Conservation (phyloP, 1,140 invertebrate species). For the Pararge aegeria region DNA sequence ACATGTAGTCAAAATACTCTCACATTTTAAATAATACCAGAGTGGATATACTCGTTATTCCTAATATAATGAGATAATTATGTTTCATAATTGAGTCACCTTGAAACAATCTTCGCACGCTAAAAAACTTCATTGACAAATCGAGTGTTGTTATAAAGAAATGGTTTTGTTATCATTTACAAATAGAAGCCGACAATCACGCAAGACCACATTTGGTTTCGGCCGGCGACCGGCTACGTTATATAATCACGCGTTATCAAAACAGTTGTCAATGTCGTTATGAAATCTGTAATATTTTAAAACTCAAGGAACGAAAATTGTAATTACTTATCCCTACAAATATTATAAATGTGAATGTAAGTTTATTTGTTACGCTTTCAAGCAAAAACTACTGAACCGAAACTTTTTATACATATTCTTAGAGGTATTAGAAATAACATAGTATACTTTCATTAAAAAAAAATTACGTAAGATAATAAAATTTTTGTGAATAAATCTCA, state of each 20-base stretch:
- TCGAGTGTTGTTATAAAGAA: conserved; percentile 20
- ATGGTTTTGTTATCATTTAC: conserved; percentile 20
- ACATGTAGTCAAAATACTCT: background rate
- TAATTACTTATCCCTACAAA: too few relatives aligned
- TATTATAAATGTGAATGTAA: too few relatives aligned
- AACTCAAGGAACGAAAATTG: background rate
- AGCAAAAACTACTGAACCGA: too few relatives aligned
- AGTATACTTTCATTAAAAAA: too few relatives aligned
- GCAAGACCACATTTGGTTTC: conserved; percentile 7
- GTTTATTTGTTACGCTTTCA: too few relatives aligned
- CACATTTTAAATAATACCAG: background rate
- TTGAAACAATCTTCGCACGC: conserved; percentile 3
- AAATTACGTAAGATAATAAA: too few relatives aligned
- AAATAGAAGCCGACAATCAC: conserved; percentile 17
- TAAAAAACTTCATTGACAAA: conserved; percentile 5
- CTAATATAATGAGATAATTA: background rate
- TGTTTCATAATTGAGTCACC: conserved; percentile 10
- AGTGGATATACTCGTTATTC: background rate
- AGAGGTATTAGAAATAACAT: too few relatives aligned
- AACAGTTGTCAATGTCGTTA: conserved; percentile 26
- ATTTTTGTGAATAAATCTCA: too few relatives aligned
- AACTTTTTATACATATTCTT: too few relatives aligned
- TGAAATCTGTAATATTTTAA: conserved; percentile 10
- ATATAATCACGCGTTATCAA: conserved; percentile 25
- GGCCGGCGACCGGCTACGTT: conserved; percentile 6